Evolutionary conservation across 1,140 invertebrate genomes (phyloP).

Genomic region (Zaprionus ornatus): DNA sequence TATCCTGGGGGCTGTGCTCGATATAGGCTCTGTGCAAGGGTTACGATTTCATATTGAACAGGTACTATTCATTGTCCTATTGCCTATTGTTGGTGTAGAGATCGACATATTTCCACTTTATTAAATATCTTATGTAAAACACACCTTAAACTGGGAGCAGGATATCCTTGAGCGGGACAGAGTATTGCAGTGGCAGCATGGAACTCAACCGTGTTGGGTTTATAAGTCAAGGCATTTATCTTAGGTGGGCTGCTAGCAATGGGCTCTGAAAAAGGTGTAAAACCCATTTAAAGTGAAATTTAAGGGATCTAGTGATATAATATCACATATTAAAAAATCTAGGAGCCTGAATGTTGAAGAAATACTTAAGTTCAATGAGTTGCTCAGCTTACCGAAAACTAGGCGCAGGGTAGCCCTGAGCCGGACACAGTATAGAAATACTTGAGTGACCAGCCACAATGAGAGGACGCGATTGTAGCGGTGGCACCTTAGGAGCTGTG

Average conservation of each 20-base stretch:
- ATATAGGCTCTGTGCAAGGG: slow-evolving; percentile 85
- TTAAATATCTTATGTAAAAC: slow-evolving; percentile 66
- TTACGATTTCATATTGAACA: neutral
- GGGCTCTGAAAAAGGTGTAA: slow-evolving; percentile 85
- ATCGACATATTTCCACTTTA: neutral
- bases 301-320: neutral
- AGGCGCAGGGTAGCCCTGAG: slow-evolving; percentile 88
- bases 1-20: slow-evolving; percentile 85
- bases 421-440: slow-evolving; percentile 87
- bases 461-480: slow-evolving; percentile 72
- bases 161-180: slow-evolving; percentile 90
- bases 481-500: slow-evolving; percentile 84
- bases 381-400: slow-evolving; percentile 85
- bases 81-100: slow-evolving; percentile 51
- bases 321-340: neutral
- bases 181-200: slow-evolving; percentile 84
- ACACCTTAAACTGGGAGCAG: slow-evolving; percentile 87
- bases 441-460: slow-evolving; percentile 48
- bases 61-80: neutral
- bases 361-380: neutral
- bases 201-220: slow-evolving; percentile 65
- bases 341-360: slow-evolving; percentile 39
- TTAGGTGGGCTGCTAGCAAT: slow-evolving; percentile 88
- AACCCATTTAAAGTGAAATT: neutral
- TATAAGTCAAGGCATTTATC: slow-evolving; percentile 78